Evolutionary conservation across 2,888 invertebrate genomes (phyloP), one percentile per base, ranked within the genome.

Genomic region (Tortrix viridana): DNA sequence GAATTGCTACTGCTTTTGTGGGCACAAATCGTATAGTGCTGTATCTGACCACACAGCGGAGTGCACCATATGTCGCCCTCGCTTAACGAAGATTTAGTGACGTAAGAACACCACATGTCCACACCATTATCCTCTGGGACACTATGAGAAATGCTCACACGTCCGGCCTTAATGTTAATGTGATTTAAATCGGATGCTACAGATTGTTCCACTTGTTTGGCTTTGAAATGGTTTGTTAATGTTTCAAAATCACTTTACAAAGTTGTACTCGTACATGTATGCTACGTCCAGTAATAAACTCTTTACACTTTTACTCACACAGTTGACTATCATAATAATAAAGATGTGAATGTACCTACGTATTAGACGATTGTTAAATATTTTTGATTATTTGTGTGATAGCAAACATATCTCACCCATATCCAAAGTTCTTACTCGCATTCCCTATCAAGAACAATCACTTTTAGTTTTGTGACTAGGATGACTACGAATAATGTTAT

Each of bases 31-130:
- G 59, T 46, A 52, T 38, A 37, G 26, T 20, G 16, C 23, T 18
- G 16, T 32, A 46, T 50, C 44, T 61, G 67, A 63, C 67, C 71
- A 68, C 69, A 62, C 67, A 69, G 69, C 69, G 67, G 74, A 22
- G 56, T 52, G 50, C 53, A n/a, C 77, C 80, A 78, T 79, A 72
- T 81, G 81, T 81, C 78, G 77, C 74, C 71, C 70, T 66, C 74
- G 75, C 75, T 77, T 82, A 86, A 86, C 81, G 82, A 85, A 86
- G 85, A 87, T 86, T 85, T 86, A 86, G 77, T 81, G 78, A 75
- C 74, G 76, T 71, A 71, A 75, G 77, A 73, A 70, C 71, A 71
- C 72, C 68, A 68, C 73, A 71, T 63, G 62, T 58, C 71, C 67
- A 56, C 62, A 41, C 65, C 67, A 70, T 67, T 62, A 71, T 67